phyloP scores from a whole-genome alignment of 1,140 invertebrate genomes.

The Palaemon carinicauda region DNA sequence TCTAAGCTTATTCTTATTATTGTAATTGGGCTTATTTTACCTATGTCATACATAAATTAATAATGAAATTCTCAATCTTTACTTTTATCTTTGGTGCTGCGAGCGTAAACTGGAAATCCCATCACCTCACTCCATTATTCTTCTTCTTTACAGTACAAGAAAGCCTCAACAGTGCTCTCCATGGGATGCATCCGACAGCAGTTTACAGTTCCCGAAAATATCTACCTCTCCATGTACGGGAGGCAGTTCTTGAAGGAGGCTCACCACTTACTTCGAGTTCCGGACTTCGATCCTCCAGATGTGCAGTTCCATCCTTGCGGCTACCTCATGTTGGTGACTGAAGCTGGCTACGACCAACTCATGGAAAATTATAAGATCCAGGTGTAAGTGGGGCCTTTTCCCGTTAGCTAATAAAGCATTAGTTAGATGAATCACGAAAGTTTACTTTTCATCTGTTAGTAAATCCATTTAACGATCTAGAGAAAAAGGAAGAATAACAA shows the following conservation, averaged over 20 bases:
- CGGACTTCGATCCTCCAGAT: conserved; percentile 75
- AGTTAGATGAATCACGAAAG: no score
- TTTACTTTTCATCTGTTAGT: no score
- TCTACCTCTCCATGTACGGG: conserved; percentile 87
- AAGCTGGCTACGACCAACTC: conserved; percentile 77
- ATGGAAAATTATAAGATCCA: conserved; percentile 80
- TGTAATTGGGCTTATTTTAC: no score
- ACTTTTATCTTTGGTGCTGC: no score
- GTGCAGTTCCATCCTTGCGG: conserved; percentile 86
- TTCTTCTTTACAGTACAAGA: conserved; percentile 69
- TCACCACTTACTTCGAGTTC: conserved; percentile 75
- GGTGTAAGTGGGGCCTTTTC: conserved; percentile 64
- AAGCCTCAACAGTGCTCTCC: conserved; percentile 80
- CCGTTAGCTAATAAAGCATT: neutral
- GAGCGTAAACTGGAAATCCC: no score
- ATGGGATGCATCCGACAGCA: conserved; percentile 89
- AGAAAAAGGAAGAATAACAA: no score
- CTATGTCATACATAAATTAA: no score
- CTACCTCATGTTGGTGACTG: conserved; percentile 85
- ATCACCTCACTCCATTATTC: neutral
- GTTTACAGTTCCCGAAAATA: conserved; percentile 92
- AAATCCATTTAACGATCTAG: no score
- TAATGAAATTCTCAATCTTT: no score
- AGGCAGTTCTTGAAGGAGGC: conserved; percentile 88
- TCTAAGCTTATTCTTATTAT: no score